Conservation (phyloP, 2,113 vertebrate species). For the Kobus ellipsiprymnus region DNA sequence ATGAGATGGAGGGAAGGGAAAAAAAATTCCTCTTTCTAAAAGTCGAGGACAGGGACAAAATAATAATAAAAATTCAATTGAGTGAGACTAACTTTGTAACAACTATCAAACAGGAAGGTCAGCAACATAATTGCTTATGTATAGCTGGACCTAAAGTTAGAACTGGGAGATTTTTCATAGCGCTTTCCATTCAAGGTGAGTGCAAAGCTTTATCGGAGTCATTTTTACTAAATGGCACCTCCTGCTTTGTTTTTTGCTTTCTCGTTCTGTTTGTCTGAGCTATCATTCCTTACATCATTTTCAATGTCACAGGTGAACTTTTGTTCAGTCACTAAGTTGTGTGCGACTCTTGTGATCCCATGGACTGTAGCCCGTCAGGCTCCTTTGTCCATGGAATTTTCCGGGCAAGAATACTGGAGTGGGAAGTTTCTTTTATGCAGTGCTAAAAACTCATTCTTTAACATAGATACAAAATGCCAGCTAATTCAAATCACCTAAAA, state of each 20-base stretch:
- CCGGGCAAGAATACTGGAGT: not conserved
- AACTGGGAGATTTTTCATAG: not conserved
- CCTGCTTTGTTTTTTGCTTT: not conserved
- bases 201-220: not conserved
- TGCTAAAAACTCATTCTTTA: not conserved
- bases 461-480: not conserved
- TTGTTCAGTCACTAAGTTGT: not conserved
- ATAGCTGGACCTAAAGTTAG: constrained; percentile 18
- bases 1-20: not conserved
- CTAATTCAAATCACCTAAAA: not conserved
- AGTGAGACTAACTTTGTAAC: constrained; percentile 59
- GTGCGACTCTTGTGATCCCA: not conserved
- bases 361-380: not conserved
- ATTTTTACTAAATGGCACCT: constrained; percentile 7
- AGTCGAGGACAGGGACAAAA: constrained; percentile 54
- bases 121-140: constrained; percentile 37
- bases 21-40: constrained; percentile 46
- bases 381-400: not conserved
- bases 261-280: not conserved
- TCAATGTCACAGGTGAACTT: not conserved
- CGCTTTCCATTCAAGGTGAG: not conserved
- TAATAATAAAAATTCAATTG: constrained; percentile 67
- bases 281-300: not conserved
- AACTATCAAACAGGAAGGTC: constrained; percentile 50
- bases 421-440: not conserved